phyloP scores from a whole-genome alignment of 2,888 invertebrate species.

The Coleophora flavipennella region DNA sequence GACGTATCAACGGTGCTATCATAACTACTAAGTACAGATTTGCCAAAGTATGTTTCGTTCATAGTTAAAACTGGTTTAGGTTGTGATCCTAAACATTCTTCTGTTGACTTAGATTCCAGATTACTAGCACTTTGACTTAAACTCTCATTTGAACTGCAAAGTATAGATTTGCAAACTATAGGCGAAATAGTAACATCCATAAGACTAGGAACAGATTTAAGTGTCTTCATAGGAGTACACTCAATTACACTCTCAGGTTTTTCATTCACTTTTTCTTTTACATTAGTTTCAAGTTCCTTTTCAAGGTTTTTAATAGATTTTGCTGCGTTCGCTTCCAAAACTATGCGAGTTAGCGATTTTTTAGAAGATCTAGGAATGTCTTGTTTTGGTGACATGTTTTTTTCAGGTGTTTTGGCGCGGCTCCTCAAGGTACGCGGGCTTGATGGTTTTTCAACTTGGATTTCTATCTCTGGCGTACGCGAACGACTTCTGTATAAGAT shows the following conservation, averaged over 20 bases:
- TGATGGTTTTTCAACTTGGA: constrained; percentile 23
- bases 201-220: constrained; percentile 33
- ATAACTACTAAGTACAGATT: constrained; percentile 50
- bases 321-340: constrained; percentile 56
- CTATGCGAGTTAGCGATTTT: constrained; percentile 54
- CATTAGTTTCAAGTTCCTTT: constrained; percentile 16
- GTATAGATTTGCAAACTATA: constrained; percentile 52
- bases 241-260: constrained; percentile 31
- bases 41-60: constrained; percentile 36
- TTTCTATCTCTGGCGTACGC: constrained; percentile 46
- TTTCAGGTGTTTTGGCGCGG: constrained; percentile 61
- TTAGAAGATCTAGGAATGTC: constrained; percentile 38
- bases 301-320: constrained; percentile 44
- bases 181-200: constrained; percentile 60
- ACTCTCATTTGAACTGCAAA: constrained; percentile 47
- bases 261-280: constrained; percentile 12
- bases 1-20: constrained; percentile 42
- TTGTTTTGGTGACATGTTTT: constrained; percentile 45
- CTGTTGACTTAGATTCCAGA: constrained; percentile 22
- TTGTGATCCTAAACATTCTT: constrained; percentile 26
- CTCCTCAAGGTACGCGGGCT: constrained; percentile 30
- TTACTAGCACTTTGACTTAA: constrained; percentile 27
- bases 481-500: constrained; percentile 37
- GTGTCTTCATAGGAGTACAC: constrained; percentile 54
- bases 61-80: constrained; percentile 40